A percentile compares a stretch with the other conserved stretches of the same genome.
These are phyloP conservation scores for Kuschelorhynchus macadamiae DNA, from an alignment of 2,888 invertebrate genomes.

Conservation along the genomic window DNA sequence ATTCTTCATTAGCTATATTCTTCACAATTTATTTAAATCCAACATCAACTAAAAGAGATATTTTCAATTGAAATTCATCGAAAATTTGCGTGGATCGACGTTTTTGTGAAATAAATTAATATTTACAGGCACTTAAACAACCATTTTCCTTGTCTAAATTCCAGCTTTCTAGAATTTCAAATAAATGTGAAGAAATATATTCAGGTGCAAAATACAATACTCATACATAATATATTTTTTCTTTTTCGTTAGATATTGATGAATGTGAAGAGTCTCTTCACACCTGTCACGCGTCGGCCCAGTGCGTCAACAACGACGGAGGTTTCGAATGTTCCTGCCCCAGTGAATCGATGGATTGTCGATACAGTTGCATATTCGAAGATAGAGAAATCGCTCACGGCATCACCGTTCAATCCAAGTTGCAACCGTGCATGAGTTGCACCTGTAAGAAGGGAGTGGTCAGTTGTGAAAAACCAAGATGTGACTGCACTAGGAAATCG, in stretches of 20 bases:
- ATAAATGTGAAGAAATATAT: no score
- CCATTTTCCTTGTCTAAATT: no score
- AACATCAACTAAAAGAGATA: no score
- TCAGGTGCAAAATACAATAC: no score
- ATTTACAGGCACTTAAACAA: no score
- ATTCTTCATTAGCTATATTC: no score
- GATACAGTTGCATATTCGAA: conserved; percentile 83
- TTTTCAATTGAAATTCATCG: no score
- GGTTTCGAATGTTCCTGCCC: conserved; percentile 84
- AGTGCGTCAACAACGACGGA: conserved; percentile 86
- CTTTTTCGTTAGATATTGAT: conserved; percentile 77
- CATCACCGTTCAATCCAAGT: conserved; percentile 67
- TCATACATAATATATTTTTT: no score
- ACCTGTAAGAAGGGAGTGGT: conserved; percentile 75
- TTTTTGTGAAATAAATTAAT: no score
- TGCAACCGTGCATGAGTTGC: conserved; percentile 70
- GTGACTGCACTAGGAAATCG: conserved; percentile 62
- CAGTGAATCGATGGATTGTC: conserved; percentile 69
- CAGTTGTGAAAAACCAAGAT: conserved; percentile 77
- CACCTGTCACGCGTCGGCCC: conserved; percentile 84
- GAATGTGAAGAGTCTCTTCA: conserved; percentile 84
- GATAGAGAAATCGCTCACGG: conserved; percentile 76
- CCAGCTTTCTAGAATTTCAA: no score
- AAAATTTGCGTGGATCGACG: no score
- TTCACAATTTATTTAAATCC: no score